Evolutionary conservation across 2,113 vertebrate species (phyloP).

Genomic region (Alces alces): DNA sequence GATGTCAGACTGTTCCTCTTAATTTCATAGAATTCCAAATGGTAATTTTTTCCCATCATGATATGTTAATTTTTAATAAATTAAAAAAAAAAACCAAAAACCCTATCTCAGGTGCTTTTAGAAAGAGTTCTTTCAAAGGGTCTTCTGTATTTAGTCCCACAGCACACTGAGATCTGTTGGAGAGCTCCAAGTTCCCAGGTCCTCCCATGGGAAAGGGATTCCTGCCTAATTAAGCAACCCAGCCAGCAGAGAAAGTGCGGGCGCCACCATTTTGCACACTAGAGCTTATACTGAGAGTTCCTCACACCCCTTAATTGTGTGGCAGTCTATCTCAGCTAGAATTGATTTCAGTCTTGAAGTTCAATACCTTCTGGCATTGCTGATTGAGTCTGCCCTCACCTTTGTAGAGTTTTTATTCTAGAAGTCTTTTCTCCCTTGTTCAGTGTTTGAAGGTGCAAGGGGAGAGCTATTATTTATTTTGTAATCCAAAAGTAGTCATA

Average conservation of each 20-base stretch:
- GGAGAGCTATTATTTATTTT: constrained; percentile 29
- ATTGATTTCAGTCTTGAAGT: not conserved
- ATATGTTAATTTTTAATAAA: not conserved
- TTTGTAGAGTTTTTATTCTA: not conserved
- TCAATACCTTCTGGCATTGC: not conserved
- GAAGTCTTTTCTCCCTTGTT: not conserved
- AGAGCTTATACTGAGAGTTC: not conserved
- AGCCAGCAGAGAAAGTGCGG: not conserved
- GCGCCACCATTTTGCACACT: not conserved
- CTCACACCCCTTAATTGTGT: not conserved
- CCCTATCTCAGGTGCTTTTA: not conserved
- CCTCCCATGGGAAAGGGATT: not conserved
- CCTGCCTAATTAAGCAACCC: not conserved
- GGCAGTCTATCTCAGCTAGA: not conserved
- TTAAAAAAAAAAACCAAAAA: not conserved
- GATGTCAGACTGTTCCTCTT: not conserved
- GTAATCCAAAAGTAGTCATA: constrained; percentile 55
- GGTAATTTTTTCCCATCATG: not conserved
- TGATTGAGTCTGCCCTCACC: not conserved
- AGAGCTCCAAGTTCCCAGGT: not conserved
- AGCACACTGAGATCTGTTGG: not conserved
- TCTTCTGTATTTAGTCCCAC: not conserved
- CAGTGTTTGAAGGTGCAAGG: constrained; percentile 18
- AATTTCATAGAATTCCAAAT: not conserved
- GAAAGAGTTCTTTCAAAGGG: not conserved